Conservation (phyloP, 2,113 vertebrate genomes). For the Egretta garzetta region DNA sequence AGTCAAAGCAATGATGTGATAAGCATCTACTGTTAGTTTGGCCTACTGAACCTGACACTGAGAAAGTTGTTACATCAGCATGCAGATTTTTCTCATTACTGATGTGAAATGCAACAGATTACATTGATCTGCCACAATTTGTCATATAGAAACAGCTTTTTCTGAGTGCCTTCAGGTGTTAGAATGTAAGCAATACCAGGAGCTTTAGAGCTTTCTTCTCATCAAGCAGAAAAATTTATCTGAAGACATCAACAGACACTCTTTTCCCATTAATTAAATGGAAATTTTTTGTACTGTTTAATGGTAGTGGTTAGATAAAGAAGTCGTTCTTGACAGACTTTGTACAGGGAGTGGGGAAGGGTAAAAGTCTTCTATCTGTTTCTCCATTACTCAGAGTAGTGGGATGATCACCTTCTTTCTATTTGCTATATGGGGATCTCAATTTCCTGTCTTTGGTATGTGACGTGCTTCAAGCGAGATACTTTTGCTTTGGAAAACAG, state of each 20-base stretch:
- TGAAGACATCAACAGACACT: background rate
- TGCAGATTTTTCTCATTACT: background rate
- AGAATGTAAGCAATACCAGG: background rate
- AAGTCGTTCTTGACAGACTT: background rate
- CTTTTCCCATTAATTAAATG: background rate
- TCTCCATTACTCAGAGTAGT: background rate
- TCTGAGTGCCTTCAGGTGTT: background rate
- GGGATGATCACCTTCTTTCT: background rate
- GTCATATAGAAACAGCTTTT: background rate
- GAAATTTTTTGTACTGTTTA: background rate
- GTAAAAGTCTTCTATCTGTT: background rate
- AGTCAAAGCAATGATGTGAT: background rate
- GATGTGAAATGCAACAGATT: background rate
- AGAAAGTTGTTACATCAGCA: background rate
- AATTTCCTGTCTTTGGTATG: background rate
- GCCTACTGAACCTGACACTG: background rate
- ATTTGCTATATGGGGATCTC: background rate
- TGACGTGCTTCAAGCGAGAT: background rate
- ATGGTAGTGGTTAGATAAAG: background rate
- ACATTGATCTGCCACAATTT: background rate
- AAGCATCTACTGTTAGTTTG: background rate
- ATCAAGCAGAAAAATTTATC: background rate
- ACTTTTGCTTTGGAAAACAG: background rate
- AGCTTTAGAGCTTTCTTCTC: background rate
- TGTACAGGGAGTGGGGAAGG: background rate